These are phyloP conservation scores for Apis mellifera DNA, from an alignment of 1,140 invertebrate species.

Conservation along the genomic window Amel_HAv3.1 CM009934.2:4511001-4511500, in stretches of 20 bases:
- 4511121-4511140: neutral
- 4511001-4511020: too few relatives aligned
- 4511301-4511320: conserved; percentile 1
- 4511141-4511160: too few relatives aligned
- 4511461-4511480: conserved; percentile 1
- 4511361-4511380: conserved; percentile 14
- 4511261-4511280: conserved; percentile 17
- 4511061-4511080: too few relatives aligned
- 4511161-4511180: neutral
- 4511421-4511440: conserved; percentile 1
- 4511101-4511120: too few relatives aligned
- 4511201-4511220: too few relatives aligned
- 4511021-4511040: too few relatives aligned
- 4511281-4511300: conserved; percentile 1
- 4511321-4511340: neutral
- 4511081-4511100: too few relatives aligned
- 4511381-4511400: neutral
- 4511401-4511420: conserved; percentile 47
- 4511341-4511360: conserved; percentile 1
- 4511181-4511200: neutral
- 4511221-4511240: neutral
- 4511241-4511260: neutral
- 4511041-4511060: too few relatives aligned
- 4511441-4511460: neutral
- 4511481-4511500: neutral